Evolutionary conservation across 2,888 invertebrate genomes (phyloP).

Genomic region (Folsomia manolachei): DNA sequence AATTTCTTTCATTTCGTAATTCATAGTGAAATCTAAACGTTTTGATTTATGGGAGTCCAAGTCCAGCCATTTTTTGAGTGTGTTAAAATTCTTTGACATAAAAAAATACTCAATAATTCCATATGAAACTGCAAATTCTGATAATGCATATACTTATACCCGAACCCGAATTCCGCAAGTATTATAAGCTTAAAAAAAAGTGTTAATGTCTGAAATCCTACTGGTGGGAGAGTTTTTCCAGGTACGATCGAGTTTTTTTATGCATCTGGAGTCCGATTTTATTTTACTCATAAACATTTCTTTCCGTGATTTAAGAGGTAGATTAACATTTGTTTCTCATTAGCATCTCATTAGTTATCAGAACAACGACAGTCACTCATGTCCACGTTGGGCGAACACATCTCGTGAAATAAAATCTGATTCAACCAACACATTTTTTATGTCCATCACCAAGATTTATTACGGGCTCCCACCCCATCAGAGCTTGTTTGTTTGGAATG

Average conservation of each 20-base stretch:
- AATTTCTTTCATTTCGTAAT: background rate
- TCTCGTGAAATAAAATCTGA: background rate
- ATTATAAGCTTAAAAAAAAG: background rate
- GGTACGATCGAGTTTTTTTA: too few species aligned
- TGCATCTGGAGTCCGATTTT: background rate
- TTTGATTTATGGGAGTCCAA: background rate
- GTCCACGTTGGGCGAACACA: background rate
- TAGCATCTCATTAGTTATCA: conserved; percentile 36
- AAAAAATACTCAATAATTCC: too few species aligned
- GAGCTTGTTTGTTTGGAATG: conserved; percentile 11
- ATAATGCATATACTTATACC: too few species aligned
- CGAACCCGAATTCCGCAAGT: too few species aligned
- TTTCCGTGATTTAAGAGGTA: conserved; percentile 29
- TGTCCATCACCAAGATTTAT: background rate
- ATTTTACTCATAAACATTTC: conserved; percentile 27
- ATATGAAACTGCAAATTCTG: too few species aligned
- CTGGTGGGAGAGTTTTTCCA: background rate
- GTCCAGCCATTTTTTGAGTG: too few species aligned
- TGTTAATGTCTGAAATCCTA: background rate
- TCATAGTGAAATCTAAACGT: background rate
- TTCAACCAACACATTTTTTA: background rate
- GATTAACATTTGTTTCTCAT: conserved; percentile 41
- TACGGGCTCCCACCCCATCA: background rate
- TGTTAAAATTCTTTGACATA: too few species aligned
- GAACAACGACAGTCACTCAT: conserved; percentile 4